phyloP scores from a whole-genome alignment of 1,140 invertebrate genomes.

The Melipona quadrifasciata region DNA sequence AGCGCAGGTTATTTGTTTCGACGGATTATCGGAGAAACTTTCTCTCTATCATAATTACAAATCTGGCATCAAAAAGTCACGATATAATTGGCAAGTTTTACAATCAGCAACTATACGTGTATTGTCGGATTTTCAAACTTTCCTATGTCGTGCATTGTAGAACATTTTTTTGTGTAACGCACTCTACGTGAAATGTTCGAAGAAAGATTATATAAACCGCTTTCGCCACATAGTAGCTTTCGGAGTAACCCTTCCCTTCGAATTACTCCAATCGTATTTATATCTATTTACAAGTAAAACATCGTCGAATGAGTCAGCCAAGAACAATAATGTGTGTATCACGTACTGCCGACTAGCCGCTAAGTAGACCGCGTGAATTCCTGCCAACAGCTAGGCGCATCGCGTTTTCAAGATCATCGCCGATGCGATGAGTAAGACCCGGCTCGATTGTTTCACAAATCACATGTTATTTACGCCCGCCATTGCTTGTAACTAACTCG shows the following conservation, averaged over 20 bases:
- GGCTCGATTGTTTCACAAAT: slow-evolving; percentile 11
- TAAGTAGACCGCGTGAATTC: neutral
- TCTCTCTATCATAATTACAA: neutral
- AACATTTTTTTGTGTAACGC: too few species aligned
- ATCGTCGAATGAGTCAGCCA: neutral
- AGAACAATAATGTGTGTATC: neutral
- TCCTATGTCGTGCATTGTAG: too few species aligned
- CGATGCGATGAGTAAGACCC: neutral
- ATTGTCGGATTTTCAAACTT: too few species aligned
- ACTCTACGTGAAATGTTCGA: too few species aligned
- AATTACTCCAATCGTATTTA: neutral
- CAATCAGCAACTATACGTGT: neutral
- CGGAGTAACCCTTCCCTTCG: neutral
- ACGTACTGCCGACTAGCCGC: neutral
- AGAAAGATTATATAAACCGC: too few species aligned
- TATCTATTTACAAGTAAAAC: neutral
- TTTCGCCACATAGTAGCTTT: neutral
- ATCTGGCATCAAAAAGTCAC: neutral
- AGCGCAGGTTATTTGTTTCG: neutral
- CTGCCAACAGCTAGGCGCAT: too few species aligned
- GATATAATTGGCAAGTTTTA: neutral
- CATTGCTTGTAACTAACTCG: slow-evolving; percentile 5
- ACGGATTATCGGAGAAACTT: neutral
- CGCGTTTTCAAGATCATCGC: slow-evolving; percentile 27
- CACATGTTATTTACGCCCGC: neutral